These are phyloP conservation scores for Scarus forsteni DNA, from an alignment of 2,797 vertebrate species.

Conservation along the genomic window DNA sequence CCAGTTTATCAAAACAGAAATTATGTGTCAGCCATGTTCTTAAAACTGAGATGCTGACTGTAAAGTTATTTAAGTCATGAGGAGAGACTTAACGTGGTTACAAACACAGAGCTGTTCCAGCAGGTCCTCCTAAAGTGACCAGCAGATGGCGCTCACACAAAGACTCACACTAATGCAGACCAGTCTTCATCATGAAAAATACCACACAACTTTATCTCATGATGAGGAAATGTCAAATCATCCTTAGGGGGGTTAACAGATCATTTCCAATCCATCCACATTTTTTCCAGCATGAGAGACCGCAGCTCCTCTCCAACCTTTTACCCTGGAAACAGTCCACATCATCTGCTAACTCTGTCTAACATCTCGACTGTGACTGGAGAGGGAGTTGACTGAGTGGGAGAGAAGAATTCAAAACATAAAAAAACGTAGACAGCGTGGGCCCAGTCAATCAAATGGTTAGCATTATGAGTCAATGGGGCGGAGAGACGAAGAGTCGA, in stretches of 20 bases:
- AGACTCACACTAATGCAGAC: conserved; percentile 13
- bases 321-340: conserved; percentile 15
- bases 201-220: background rate
- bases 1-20: too few species aligned
- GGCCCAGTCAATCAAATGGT: conserved; percentile 39
- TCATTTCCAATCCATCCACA: background rate
- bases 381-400: conserved; percentile 9
- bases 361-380: conserved; percentile 7
- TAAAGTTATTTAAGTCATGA: too few species aligned
- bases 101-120: conserved; percentile 65
- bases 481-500: conserved; percentile 37
- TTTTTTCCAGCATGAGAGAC: background rate
- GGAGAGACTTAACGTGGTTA: conserved; percentile 34
- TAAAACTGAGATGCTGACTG: too few species aligned
- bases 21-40: too few species aligned
- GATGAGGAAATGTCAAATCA: conserved; percentile 21
- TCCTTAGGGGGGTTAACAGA: background rate
- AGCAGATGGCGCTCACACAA: conserved; percentile 71
- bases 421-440: conserved; percentile 30
- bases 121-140: conserved; percentile 56
- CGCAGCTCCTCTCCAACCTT: background rate
- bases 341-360: conserved; percentile 14
- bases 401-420: conserved; percentile 23
- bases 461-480: conserved; percentile 45
- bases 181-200: background rate